A percentile compares a stretch with the other conserved stretches of the same genome.
These are phyloP conservation scores for Micronycteris hirsuta DNA, from an alignment of 2,113 vertebrate species.

Conservation along the genomic window DNA sequence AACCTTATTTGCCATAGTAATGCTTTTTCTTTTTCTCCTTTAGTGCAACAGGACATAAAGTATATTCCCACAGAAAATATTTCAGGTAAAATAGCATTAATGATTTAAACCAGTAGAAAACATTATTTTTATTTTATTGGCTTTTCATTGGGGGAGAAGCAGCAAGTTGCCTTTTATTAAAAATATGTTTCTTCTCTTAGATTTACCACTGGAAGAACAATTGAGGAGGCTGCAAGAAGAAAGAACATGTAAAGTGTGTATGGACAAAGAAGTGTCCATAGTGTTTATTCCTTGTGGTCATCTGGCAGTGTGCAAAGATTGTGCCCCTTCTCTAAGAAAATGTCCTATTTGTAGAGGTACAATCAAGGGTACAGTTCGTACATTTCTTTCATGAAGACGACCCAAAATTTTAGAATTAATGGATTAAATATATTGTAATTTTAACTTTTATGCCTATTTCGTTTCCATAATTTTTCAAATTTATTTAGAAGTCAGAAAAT, in stretches of 20 bases:
- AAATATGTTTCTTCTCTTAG: conserved; percentile 63
- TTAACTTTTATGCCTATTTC: neutral
- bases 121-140: neutral
- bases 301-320: conserved; percentile 88
- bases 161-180: neutral
- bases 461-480: conserved; percentile 13
- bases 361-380: conserved; percentile 88
- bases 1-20: neutral
- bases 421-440: neutral
- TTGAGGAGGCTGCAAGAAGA: conserved; percentile 87
- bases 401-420: neutral
- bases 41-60: conserved; percentile 91
- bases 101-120: neutral
- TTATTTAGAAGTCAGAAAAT: conserved; percentile 17
- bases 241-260: conserved; percentile 90
- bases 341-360: conserved; percentile 89
- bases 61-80: conserved; percentile 90
- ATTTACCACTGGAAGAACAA: conserved; percentile 86
- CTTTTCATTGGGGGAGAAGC: neutral
- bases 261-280: conserved; percentile 89
- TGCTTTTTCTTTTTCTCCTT: conserved; percentile 63
- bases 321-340: conserved; percentile 87
- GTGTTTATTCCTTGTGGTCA: conserved; percentile 90
- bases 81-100: conserved; percentile 85
- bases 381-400: conserved; percentile 83